Percentiles rank a stretch among this genome's conserved stretches.
Evolutionary conservation across 2,797 vertebrate genomes (phyloP).

Genomic region (Scyliorhinus canicula): DNA sequence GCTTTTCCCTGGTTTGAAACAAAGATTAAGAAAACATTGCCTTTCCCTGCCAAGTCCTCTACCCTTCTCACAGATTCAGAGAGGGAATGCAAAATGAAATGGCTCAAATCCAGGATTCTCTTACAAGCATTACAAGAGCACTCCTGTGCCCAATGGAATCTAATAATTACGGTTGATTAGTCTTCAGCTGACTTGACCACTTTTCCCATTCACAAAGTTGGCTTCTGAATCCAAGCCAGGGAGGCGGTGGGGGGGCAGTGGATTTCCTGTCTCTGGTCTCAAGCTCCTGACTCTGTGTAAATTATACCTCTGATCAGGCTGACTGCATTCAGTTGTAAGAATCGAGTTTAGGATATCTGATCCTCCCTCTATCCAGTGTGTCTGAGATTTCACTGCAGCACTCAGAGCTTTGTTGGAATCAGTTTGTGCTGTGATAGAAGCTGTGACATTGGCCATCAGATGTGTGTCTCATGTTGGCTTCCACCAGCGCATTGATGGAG

Average conservation of each 20-base stretch:
- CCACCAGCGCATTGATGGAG: neutral
- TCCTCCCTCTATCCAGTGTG: neutral
- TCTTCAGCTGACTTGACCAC: neutral
- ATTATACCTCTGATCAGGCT: neutral
- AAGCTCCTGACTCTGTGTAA: neutral
- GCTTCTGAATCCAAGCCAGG: neutral
- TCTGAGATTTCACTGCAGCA: neutral
- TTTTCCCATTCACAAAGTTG: constrained; percentile 10
- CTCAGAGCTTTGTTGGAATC: neutral
- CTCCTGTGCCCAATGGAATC: constrained; percentile 37
- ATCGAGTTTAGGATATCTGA: neutral
- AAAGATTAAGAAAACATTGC: neutral
- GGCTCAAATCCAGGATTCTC: constrained; percentile 15
- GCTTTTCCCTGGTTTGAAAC: neutral
- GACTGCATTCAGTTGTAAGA: neutral
- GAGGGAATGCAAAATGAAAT: neutral
- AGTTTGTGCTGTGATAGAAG: neutral
- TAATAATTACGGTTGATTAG: constrained; percentile 21
- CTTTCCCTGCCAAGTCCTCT: neutral
- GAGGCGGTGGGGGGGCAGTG: neutral
- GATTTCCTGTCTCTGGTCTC: neutral
- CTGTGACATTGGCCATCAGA: neutral
- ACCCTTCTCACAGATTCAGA: neutral
- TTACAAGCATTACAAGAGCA: constrained; percentile 42
- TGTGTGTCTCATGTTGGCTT: neutral